Conservation (phyloP, 2,797 vertebrate species). For the Setipinna tenuifilis region DNA sequence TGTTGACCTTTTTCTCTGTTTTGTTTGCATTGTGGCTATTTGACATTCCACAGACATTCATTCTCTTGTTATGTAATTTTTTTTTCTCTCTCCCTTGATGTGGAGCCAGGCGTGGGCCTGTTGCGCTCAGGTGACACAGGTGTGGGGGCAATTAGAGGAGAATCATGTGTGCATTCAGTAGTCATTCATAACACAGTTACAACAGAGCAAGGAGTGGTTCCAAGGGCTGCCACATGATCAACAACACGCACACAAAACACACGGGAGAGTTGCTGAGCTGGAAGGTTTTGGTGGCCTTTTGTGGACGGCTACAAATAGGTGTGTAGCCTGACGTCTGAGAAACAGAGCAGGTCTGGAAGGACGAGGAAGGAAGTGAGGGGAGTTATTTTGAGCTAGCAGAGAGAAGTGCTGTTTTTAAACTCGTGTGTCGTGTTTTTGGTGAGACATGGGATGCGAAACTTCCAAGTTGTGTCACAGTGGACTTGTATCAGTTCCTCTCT, state of each 20-base stretch:
- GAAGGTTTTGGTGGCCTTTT: background rate
- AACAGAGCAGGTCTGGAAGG: background rate
- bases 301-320: background rate
- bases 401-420: background rate
- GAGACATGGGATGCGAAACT: background rate
- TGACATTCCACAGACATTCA: constrained; percentile 12
- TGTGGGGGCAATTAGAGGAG: background rate
- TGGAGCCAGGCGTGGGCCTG: background rate
- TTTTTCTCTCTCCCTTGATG: background rate
- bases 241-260: background rate
- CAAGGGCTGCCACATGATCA: background rate
- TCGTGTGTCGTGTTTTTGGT: background rate
- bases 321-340: background rate
- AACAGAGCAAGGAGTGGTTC: background rate
- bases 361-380: background rate
- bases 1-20: background rate
- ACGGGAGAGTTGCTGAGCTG: background rate
- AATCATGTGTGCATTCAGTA: background rate
- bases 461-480: background rate
- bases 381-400: background rate
- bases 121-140: background rate
- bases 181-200: background rate
- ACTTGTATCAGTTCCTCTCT: constrained; percentile 22
- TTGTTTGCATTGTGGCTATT: background rate
- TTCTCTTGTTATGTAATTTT: background rate